phyloP scores from a whole-genome alignment of 2,888 invertebrate genomes.

The Caenorhabditis becei region DNA sequence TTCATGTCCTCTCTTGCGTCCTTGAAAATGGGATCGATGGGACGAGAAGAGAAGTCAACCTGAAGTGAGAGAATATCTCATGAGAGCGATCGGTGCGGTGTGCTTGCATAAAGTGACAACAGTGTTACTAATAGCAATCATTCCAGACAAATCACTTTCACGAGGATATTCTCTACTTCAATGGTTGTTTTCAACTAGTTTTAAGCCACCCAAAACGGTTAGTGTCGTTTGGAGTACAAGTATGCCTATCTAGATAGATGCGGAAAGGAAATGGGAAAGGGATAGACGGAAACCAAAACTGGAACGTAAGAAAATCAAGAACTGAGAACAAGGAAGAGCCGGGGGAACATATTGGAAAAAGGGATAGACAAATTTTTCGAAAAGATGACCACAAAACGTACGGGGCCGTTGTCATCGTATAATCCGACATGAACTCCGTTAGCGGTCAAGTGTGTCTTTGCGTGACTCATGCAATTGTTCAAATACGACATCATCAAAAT shows the following conservation, averaged over 20 bases:
- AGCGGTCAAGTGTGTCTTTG: conserved; percentile 74
- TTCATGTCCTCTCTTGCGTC: conserved; percentile 75
- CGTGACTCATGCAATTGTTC: conserved; percentile 76
- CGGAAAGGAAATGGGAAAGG: neutral
- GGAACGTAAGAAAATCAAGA: conserved; percentile 4
- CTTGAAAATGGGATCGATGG: conserved; percentile 79
- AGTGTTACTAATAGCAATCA: conserved; percentile 55
- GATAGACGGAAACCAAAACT: neutral
- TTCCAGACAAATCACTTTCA: conserved; percentile 58
- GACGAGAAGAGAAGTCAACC: conserved; percentile 78
- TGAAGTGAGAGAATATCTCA: conserved; percentile 60
- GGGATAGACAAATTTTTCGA: conserved; percentile 8
- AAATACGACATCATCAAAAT: conserved; percentile 79
- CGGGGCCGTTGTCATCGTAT: conserved; percentile 71
- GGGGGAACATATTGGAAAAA: neutral
- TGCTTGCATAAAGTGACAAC: conserved; percentile 60
- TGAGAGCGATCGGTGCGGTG: conserved; percentile 51
- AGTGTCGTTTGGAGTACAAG: neutral
- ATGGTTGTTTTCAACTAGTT: neutral
- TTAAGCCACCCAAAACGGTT: neutral
- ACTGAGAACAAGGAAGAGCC: neutral
- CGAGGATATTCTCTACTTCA: conserved; percentile 47
- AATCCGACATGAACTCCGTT: conserved; percentile 72
- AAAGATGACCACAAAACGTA: conserved; percentile 41
- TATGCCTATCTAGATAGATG: neutral